Evolutionary conservation across 1,140 invertebrate species (phyloP), one percentile per base, ranked within the genome.

Genomic region (Parasteatoda tepidariorum): DNA sequence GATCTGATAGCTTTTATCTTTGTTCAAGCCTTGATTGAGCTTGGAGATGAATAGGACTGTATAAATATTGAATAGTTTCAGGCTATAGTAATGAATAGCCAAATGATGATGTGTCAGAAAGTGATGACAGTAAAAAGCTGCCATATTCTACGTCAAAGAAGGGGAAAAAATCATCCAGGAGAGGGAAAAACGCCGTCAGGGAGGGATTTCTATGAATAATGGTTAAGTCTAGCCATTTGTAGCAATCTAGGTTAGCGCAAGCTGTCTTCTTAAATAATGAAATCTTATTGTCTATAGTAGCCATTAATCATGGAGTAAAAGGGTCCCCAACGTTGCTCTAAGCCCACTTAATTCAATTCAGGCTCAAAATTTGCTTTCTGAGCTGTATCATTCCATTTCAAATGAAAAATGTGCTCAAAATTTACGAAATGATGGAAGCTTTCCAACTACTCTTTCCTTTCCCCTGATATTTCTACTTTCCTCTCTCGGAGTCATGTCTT

Each of bases 31-130:
- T 78, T 78, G 61, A 78, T 61, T 34, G 61, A 57, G 18, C 70
- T 64, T 61, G 15, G 34, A 78, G 31, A 11, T 61, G 61, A 78
- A 66, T 78, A 48, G 38, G 34, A 54, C 54, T 59, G 74, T 66
- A 78, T 78, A 78, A 64, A 78, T 78, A 57, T 75, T 62, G 48
- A 62, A 41, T 26, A 73, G 70, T 75, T 54, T 26, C 33, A 22
- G 9, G 7, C 48, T 28, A 22, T 38, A 28, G 59, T 75, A 78
- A 78, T 78, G 74, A 78, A 78, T 78, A 57, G 28, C 74, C 74
- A 78, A 78, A 78, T 78, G 74, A 78, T 78, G 74, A 78, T 78
- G 74, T 78, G 74, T 78, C 74, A 78, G 41, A 78, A 78, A 78
- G 28, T 26, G 41, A 78, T 78, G 74, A 78, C 74, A 78, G 74